A percentile compares a stretch with the other conserved stretches of the same genome.
These are phyloP conservation scores for Accipiter minullus DNA, from an alignment of 2,797 vertebrate genomes.

Conservation along the genomic window DNA sequence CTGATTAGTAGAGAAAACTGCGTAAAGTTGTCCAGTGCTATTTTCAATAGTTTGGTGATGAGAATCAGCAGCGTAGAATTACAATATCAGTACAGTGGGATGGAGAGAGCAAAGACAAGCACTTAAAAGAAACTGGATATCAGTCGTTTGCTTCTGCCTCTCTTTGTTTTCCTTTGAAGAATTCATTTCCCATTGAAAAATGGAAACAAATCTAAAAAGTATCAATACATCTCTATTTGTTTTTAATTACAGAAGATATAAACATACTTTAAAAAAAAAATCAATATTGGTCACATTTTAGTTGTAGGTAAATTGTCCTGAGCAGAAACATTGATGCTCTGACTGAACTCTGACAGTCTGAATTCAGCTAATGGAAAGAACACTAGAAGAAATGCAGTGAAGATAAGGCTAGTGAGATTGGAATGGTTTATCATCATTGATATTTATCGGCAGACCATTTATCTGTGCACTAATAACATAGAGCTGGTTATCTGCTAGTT, in stretches of 20 bases:
- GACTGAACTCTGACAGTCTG: not conserved
- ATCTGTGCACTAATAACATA: not conserved
- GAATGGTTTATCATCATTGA: not conserved
- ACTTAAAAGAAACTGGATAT: not conserved
- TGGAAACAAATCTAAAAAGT: not conserved
- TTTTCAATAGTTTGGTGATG: not conserved
- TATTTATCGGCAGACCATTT: not conserved
- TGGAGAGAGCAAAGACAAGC: not conserved
- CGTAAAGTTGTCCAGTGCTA: not conserved
- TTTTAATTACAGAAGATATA: not conserved
- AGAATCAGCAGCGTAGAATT: not conserved
- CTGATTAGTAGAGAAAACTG: not conserved
- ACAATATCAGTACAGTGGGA: fast-evolving
- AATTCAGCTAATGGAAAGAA: not conserved
- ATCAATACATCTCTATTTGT: not conserved
- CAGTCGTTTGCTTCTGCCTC: not conserved
- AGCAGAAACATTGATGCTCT: not conserved
- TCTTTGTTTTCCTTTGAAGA: not conserved
- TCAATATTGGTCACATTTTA: not conserved
- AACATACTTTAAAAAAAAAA: not conserved
- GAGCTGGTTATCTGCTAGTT: not conserved
- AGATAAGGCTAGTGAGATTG: not conserved
- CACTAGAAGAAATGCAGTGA: not conserved
- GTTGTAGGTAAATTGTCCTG: not conserved
- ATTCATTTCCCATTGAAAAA: not conserved